Conservation (phyloP, 2,113 vertebrate species). For the Brienomyrus longianalis region DNA sequence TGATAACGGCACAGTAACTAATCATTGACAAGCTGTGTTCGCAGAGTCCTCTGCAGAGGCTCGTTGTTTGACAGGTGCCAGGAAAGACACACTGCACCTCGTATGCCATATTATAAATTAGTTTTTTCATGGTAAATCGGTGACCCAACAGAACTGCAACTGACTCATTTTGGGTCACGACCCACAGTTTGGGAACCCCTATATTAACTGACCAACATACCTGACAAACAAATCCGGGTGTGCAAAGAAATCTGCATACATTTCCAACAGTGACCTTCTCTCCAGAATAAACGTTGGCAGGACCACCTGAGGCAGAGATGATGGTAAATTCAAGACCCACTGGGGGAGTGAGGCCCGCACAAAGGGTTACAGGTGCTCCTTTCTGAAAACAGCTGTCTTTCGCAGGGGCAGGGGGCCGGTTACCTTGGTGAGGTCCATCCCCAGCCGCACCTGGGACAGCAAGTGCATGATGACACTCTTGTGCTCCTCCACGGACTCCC, state of each 20-base stretch:
- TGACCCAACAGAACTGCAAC: too few species aligned
- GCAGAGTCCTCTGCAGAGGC: too few species aligned
- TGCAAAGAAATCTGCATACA: slow-evolving; percentile 99
- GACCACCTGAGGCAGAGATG: slow-evolving; percentile 72
- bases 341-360: background rate
- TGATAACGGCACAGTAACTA: too few species aligned
- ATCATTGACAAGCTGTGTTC: too few species aligned
- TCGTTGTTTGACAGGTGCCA: too few species aligned
- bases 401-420: slow-evolving; percentile 23
- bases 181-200: background rate
- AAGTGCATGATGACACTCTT: slow-evolving; percentile 98
- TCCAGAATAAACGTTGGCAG: slow-evolving; percentile 97
- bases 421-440: slow-evolving; percentile 99
- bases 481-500: slow-evolving; percentile 95
- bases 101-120: too few species aligned
- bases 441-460: slow-evolving; percentile 89
- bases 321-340: background rate
- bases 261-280: slow-evolving; percentile 92
- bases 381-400: background rate
- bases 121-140: too few species aligned
- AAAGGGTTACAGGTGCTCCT: background rate
- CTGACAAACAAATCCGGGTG: slow-evolving; percentile 96
- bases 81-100: too few species aligned
- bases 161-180: too few species aligned
- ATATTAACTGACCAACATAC: slow-evolving; percentile 51